Percentiles rank a stretch among this genome's conserved stretches.
Evolutionary conservation across 2,888 invertebrate species (phyloP).

Genomic region (Eupithecia subfuscata): DNA sequence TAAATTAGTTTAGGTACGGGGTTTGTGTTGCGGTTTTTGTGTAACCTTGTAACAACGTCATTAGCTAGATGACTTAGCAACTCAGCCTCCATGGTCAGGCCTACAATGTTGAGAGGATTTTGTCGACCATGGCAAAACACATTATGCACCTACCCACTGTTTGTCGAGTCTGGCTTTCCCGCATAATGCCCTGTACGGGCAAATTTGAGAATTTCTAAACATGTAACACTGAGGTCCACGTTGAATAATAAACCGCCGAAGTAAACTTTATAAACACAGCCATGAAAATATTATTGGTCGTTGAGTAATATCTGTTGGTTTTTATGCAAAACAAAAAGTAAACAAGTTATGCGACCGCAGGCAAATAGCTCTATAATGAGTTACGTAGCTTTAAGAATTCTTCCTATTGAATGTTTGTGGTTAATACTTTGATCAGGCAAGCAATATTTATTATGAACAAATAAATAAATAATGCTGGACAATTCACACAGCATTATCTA

Average conservation of each 20-base stretch:
- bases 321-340: background rate
- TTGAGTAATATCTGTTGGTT: background rate
- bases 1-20: slow-evolving; percentile 41
- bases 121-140: slow-evolving; percentile 37
- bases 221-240: slow-evolving; percentile 26
- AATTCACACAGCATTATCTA: no score
- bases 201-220: slow-evolving; percentile 32
- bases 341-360: background rate
- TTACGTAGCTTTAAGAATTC: background rate
- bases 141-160: slow-evolving; percentile 33
- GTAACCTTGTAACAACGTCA: slow-evolving; percentile 42
- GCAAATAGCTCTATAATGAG: background rate
- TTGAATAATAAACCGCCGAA: slow-evolving; percentile 25
- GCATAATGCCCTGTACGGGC: slow-evolving; percentile 21
- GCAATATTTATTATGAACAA: background rate
- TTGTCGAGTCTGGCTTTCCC: slow-evolving; percentile 28
- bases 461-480: no score
- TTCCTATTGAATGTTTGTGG: background rate
- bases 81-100: slow-evolving; percentile 41
- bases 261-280: slow-evolving; percentile 23
- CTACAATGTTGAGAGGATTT: slow-evolving; percentile 43
- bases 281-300: slow-evolving; percentile 19
- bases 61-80: slow-evolving; percentile 47
- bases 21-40: slow-evolving; percentile 42
- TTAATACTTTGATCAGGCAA: background rate